Evolutionary conservation across 2,113 vertebrate species (phyloP).

Genomic region (Macaca mulatta): DNA sequence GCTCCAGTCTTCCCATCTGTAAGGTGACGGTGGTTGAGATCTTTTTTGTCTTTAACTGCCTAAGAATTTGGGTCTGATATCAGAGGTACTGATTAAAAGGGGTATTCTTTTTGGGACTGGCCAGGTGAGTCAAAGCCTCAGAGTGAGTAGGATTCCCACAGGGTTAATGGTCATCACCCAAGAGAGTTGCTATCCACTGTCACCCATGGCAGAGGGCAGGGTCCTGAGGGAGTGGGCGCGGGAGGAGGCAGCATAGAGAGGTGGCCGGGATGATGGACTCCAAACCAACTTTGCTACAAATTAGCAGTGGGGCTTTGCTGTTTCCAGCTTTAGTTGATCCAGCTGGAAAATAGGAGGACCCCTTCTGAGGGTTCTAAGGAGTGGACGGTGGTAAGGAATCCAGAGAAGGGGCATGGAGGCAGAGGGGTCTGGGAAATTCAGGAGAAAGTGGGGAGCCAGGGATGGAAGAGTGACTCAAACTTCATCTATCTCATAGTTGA

Average conservation of each 20-base stretch:
- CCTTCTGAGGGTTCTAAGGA: background rate
- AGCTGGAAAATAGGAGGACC: background rate
- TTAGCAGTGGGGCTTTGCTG: background rate
- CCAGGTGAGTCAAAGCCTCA: background rate
- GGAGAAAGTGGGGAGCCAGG: background rate
- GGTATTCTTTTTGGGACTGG: background rate
- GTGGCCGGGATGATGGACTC: background rate
- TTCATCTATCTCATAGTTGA: background rate
- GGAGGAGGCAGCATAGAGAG: background rate
- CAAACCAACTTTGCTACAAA: background rate
- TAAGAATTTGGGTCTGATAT: background rate
- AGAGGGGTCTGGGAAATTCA: background rate
- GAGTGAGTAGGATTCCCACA: background rate
- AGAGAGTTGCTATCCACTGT: background rate
- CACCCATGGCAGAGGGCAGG: background rate
- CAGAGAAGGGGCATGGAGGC: background rate
- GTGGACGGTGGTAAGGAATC: background rate
- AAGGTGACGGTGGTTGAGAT: background rate
- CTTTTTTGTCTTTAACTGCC: background rate
- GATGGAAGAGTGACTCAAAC: background rate
- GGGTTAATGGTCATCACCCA: background rate
- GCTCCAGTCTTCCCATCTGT: background rate
- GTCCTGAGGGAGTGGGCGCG: background rate
- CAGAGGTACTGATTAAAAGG: background rate
- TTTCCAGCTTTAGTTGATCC: background rate